phyloP scores from a whole-genome alignment of 2,888 invertebrate species.

The Ptychoptera contaminata region DNA sequence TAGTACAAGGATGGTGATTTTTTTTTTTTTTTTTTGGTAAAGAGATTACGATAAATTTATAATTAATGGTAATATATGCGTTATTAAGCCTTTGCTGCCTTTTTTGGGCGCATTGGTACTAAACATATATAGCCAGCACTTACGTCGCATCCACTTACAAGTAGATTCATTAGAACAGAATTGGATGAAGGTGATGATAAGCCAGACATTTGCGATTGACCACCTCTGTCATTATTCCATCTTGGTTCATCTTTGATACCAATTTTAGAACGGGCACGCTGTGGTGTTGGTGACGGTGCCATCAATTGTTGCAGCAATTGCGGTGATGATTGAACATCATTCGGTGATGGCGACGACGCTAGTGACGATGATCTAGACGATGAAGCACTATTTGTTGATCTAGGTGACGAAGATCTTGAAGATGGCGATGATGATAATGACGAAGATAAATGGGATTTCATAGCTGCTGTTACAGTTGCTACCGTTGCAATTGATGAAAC shows the following conservation, averaged over 20 bases:
- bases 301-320: conserved; percentile 45
- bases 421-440: neutral
- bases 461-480: too few relatives aligned
- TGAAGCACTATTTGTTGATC: conserved; percentile 3
- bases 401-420: conserved; percentile 10
- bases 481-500: too few relatives aligned
- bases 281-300: conserved; percentile 29
- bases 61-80: neutral
- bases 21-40: too few relatives aligned
- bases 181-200: conserved; percentile 20
- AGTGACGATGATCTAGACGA: conserved; percentile 4
- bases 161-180: conserved; percentile 77
- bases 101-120: conserved; percentile 47
- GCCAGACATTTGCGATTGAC: conserved; percentile 10
- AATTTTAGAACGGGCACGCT: conserved; percentile 13
- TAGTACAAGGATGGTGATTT: too few relatives aligned
- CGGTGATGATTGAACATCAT: conserved; percentile 24
- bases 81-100: conserved; percentile 28
- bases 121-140: conserved; percentile 83
- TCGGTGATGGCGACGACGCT: conserved; percentile 12
- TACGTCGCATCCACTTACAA: conserved; percentile 90
- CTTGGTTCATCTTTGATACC: conserved; percentile 24
- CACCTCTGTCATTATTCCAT: conserved; percentile 24
- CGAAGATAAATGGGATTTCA: neutral
- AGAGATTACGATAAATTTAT: too few relatives aligned